Evolutionary conservation across 2,888 invertebrate genomes (phyloP).

Genomic region (Trissoscelio sp.): DNA sequence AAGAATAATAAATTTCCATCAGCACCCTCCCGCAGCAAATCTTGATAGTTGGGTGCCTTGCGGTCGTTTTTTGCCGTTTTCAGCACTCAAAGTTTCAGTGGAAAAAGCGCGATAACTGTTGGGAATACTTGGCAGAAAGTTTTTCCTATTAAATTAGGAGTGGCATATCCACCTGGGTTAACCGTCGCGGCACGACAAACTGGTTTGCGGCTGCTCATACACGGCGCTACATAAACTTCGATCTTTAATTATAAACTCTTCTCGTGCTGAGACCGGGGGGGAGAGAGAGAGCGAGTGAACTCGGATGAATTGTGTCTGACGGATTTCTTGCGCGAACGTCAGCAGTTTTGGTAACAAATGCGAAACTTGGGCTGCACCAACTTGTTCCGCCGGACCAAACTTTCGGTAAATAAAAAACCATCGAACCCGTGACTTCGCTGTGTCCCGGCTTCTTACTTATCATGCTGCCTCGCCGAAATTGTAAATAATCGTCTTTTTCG

Average conservation of each 20-base stretch:
- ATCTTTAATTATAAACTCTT: constrained; percentile 82
- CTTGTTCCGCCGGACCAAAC: constrained; percentile 75
- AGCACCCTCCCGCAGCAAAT: constrained; percentile 8
- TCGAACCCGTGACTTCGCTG: constrained; percentile 75
- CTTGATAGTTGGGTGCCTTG: constrained; percentile 40
- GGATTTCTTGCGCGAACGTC: constrained; percentile 75
- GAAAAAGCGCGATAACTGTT: constrained; percentile 65
- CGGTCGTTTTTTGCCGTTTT: constrained; percentile 46
- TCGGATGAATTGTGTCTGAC: constrained; percentile 70
- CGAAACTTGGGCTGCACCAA: constrained; percentile 78
- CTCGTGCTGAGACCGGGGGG: constrained; percentile 68
- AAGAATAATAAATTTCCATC: constrained; percentile 47
- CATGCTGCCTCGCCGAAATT: constrained; percentile 71
- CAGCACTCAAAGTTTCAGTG: constrained; percentile 63
- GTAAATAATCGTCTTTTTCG: constrained; percentile 78
- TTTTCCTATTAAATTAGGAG: constrained; percentile 66
- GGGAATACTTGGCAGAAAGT: constrained; percentile 62
- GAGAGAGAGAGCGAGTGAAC: constrained; percentile 52
- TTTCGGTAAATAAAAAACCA: constrained; percentile 76
- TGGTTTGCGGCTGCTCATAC: constrained; percentile 68
- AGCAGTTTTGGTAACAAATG: constrained; percentile 77
- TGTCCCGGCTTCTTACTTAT: constrained; percentile 70
- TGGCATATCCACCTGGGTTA: constrained; percentile 56
- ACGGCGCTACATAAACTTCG: constrained; percentile 76
- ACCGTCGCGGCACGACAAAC: constrained; percentile 66